Evolutionary conservation across 2,888 invertebrate genomes (phyloP).

Genomic region (Mythimna albipuncta): DNA sequence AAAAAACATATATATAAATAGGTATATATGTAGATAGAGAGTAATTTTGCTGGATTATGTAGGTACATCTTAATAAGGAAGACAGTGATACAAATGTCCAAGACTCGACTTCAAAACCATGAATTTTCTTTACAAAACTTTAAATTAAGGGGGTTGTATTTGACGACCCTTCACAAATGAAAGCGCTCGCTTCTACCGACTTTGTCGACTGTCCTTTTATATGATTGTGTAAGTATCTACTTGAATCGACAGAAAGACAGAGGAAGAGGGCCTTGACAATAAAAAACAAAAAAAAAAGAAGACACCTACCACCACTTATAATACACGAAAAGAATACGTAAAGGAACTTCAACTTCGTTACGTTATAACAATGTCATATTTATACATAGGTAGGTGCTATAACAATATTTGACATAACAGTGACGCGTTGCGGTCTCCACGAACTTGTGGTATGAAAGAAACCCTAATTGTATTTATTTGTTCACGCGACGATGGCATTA

Average conservation of each 20-base stretch:
- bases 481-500: conserved; percentile 56
- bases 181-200: not conserved
- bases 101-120: not conserved
- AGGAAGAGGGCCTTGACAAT: not conserved
- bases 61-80: not conserved
- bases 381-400: not conserved
- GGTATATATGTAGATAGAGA: not conserved
- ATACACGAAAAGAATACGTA: not conserved
- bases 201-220: conserved; percentile 15
- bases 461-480: conserved; percentile 58
- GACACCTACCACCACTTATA: not conserved
- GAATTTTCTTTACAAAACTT: not conserved
- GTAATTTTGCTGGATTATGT: not conserved
- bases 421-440: conserved; percentile 29
- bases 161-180: conserved; percentile 7
- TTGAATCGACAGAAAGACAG: not conserved
- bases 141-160: not conserved
- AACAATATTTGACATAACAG: conserved; percentile 46
- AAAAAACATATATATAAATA: not conserved
- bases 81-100: not conserved
- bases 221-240: not conserved
- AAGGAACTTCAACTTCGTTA: conserved; percentile 8
- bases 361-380: not conserved
- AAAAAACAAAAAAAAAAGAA: not conserved
- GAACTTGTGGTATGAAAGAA: conserved; percentile 36